Conservation (phyloP, 92 coral and sea anemone species). For the Porites cylindrica region DNA sequence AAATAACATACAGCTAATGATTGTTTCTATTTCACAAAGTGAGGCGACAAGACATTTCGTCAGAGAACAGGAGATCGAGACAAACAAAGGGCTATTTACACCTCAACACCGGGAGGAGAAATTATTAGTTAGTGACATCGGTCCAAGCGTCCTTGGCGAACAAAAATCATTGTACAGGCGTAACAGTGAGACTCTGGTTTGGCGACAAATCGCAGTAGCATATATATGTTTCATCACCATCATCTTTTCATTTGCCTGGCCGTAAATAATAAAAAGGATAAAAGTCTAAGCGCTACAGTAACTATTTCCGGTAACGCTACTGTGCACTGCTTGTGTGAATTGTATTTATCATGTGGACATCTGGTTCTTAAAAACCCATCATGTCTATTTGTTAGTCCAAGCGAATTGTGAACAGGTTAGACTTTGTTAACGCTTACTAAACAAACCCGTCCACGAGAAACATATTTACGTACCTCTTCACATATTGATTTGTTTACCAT, state of each 20-base stretch:
- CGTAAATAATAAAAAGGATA: neutral
- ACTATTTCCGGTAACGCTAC: slow-evolving; percentile 16
- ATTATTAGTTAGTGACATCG: neutral
- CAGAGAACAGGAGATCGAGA: slow-evolving; percentile 24
- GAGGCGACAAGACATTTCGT: slow-evolving; percentile 1
- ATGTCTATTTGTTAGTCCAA: slow-evolving; percentile 1
- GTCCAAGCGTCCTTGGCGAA: slow-evolving; percentile 4
- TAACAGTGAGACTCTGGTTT: slow-evolving; percentile 6
- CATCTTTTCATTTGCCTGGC: too few species aligned
- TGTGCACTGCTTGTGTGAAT: neutral
- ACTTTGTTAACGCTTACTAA: slow-evolving; percentile 9
- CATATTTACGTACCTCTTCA: slow-evolving; percentile 21
- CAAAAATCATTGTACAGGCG: slow-evolving; percentile 6
- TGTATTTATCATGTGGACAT: slow-evolving; percentile 14
- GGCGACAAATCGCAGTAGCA: slow-evolving; percentile 6
- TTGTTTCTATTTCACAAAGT: slow-evolving; percentile 6
- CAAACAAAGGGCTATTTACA: slow-evolving; percentile 16
- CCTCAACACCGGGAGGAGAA: too few species aligned
- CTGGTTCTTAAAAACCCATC: slow-evolving; percentile 19
- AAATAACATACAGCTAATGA: slow-evolving; percentile 1
- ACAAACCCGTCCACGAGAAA: slow-evolving; percentile 6
- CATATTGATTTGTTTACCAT: slow-evolving; percentile 11
- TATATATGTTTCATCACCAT: slow-evolving; percentile 18
- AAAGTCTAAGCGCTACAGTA: neutral
- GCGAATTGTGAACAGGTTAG: slow-evolving; percentile 14